Conservation (phyloP, 2,888 invertebrate genomes). For the Athetis lepigone region DNA sequence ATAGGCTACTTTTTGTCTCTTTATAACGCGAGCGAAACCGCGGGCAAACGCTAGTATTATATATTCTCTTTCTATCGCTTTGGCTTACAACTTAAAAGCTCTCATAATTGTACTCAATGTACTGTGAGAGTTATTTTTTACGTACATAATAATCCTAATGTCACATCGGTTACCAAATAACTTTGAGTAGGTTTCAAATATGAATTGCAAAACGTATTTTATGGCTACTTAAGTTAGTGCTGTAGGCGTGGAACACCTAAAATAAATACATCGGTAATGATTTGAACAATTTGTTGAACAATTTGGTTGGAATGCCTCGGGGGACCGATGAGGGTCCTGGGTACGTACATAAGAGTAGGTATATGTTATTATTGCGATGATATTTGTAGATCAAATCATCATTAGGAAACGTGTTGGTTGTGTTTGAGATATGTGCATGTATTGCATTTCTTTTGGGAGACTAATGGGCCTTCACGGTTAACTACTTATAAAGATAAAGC, state of each 20-base stretch:
- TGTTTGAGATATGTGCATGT: constrained; percentile 27
- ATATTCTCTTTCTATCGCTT: too few relatives aligned
- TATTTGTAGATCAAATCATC: constrained; percentile 28
- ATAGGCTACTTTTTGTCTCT: too few relatives aligned
- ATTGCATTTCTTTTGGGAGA: constrained; percentile 20
- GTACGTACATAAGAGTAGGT: constrained; percentile 3
- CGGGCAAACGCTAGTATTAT: too few relatives aligned
- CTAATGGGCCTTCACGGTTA: constrained; percentile 16
- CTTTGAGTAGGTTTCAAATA: constrained; percentile 39
- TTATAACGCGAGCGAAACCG: too few relatives aligned
- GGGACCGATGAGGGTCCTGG: constrained; percentile 14
- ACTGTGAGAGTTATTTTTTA: constrained; percentile 55
- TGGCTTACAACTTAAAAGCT: constrained; percentile 7
- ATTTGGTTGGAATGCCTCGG: constrained; percentile 34
- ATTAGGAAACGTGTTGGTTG: constrained; percentile 23
- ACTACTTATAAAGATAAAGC: background rate
- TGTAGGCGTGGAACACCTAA: constrained; percentile 41
- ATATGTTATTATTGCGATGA: constrained; percentile 6
- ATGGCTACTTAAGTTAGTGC: constrained; percentile 48
- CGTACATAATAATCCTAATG: constrained; percentile 50
- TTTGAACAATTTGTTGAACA: constrained; percentile 22
- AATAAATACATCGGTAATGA: constrained; percentile 32
- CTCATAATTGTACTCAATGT: constrained; percentile 34
- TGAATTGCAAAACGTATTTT: constrained; percentile 55
- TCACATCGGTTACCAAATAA: constrained; percentile 49